Conservation (phyloP, 2,888 invertebrate genomes). For the Eulithis testata region DNA sequence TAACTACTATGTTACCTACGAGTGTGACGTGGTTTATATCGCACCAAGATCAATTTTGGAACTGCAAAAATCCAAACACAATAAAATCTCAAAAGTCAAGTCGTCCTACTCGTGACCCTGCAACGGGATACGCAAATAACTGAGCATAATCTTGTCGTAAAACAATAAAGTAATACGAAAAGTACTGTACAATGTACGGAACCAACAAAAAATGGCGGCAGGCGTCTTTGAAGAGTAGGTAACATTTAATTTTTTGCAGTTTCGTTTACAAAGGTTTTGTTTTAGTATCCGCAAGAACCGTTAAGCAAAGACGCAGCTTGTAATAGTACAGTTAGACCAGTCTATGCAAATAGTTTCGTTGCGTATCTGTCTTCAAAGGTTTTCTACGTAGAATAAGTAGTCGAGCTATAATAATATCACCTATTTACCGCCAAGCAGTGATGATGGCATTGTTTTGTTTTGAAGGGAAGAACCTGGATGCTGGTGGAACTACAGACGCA, state of each 20-base stretch:
- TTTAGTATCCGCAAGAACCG: constrained; percentile 39
- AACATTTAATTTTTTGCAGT: constrained; percentile 35
- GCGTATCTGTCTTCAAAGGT: too few species aligned
- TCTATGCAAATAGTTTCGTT: background rate
- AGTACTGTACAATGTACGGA: constrained; percentile 34
- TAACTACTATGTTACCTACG: too few species aligned
- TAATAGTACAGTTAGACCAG: constrained; percentile 10
- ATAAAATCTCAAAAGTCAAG: background rate
- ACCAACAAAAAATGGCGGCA: constrained; percentile 28
- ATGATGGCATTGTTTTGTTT: too few species aligned
- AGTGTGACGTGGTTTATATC: too few species aligned
- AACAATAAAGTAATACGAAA: constrained; percentile 30
- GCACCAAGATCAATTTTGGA: background rate
- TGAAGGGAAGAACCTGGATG: too few species aligned
- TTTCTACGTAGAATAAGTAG: too few species aligned
- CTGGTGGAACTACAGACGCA: too few species aligned
- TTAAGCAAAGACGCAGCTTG: constrained; percentile 34
- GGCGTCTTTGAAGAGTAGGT: constrained; percentile 29
- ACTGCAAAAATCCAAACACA: background rate
- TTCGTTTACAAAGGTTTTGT: constrained; percentile 36
- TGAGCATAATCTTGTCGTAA: constrained; percentile 26
- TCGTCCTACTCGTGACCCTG: constrained; percentile 6
- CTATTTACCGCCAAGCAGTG: too few species aligned
- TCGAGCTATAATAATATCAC: too few species aligned
- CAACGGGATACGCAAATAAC: constrained; percentile 31